Conservation (phyloP, 2,888 invertebrate genomes). For the Thumatha senex region DNA sequence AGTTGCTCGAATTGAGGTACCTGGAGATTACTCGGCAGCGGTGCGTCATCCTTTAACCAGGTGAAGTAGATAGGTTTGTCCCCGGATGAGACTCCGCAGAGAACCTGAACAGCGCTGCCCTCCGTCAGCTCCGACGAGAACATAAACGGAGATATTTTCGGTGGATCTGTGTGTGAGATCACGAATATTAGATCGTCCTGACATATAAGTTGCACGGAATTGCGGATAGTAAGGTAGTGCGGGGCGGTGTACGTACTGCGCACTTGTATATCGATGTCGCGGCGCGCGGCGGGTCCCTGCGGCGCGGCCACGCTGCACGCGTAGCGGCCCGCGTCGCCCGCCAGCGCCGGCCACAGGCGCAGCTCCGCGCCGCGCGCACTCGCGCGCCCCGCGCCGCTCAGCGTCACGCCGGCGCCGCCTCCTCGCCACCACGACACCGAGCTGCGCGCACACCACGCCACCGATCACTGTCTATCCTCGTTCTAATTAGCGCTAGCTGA, state of each 20-base stretch:
- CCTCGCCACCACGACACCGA: constrained; percentile 78
- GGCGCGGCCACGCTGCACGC: constrained; percentile 89
- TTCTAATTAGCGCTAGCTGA: no score
- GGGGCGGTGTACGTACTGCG: constrained; percentile 82
- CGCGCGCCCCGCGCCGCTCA: constrained; percentile 71
- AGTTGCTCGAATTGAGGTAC: constrained; percentile 46
- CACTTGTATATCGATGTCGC: constrained; percentile 88
- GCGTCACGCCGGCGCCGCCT: constrained; percentile 65
- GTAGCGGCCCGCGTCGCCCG: constrained; percentile 89
- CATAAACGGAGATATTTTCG: constrained; percentile 93
- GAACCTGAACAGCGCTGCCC: constrained; percentile 91
- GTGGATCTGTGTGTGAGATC: constrained; percentile 82
- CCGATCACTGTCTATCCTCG: neutral
- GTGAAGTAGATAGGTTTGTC: constrained; percentile 88
- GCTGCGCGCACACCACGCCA: constrained; percentile 47
- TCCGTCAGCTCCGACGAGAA: constrained; percentile 92
- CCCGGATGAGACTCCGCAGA: constrained; percentile 89
- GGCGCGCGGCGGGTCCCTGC: constrained; percentile 86
- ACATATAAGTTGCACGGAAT: neutral
- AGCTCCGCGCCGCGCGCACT: constrained; percentile 60
- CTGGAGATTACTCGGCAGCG: constrained; percentile 85
- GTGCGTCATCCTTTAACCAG: constrained; percentile 86
- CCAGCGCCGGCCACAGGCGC: constrained; percentile 59
- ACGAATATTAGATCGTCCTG: neutral
- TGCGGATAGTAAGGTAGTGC: no score